Conservation (phyloP, 2,888 invertebrate genomes). For the Geophilus truncorum region DNA sequence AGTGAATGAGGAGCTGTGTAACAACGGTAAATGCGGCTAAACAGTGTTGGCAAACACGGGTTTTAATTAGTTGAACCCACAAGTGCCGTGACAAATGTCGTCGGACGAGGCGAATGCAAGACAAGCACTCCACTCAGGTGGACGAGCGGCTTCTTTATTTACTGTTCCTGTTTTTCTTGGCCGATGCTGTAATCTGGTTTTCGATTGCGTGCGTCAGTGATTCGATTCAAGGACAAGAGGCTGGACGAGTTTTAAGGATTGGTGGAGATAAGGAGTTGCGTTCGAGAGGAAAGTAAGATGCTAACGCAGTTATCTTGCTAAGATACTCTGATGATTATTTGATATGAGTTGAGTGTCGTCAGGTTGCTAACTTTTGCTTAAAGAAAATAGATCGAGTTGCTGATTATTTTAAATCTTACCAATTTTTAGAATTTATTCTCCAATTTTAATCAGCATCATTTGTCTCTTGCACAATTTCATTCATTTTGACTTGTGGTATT, state of each 20-base stretch:
- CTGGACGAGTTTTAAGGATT: background rate
- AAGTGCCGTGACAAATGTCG: background rate
- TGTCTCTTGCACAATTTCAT: too few relatives aligned
- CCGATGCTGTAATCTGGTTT: background rate
- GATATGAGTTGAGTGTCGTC: background rate
- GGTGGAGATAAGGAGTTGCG: background rate
- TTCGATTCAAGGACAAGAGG: background rate
- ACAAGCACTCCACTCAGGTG: background rate
- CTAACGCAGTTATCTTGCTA: background rate
- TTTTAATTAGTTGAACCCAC: background rate
- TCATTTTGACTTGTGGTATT: too few relatives aligned
- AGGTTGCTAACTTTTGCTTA: background rate
- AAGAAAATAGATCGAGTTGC: background rate
- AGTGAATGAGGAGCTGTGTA: background rate
- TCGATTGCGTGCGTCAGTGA: background rate
- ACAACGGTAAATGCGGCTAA: background rate
- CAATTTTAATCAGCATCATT: too few relatives aligned
- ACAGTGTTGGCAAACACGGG: background rate
- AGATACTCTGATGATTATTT: background rate
- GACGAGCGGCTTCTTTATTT: constrained; percentile 4
- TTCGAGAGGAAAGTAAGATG: background rate
- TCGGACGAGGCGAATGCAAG: background rate
- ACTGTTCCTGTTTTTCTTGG: constrained; percentile 3
- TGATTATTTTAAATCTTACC: too few relatives aligned
- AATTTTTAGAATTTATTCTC: too few relatives aligned